Percentiles rank a stretch among this genome's conserved stretches.
Conservation (phyloP, 2,888 invertebrate genomes). For the Hofmannophila pseudospretella region DNA sequence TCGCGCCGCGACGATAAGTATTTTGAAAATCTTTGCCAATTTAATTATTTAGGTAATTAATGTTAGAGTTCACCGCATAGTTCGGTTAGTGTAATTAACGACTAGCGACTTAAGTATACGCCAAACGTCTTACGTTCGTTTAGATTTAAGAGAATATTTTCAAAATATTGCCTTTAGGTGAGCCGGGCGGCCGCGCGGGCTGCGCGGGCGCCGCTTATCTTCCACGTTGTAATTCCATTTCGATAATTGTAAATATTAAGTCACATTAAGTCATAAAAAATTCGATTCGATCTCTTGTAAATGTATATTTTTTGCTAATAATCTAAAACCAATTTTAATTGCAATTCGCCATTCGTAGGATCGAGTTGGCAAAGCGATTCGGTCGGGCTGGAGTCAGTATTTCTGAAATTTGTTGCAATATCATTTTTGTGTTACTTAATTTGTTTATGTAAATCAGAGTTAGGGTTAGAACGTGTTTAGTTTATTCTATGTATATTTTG, state of each 20-base stretch:
- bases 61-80: slow-evolving; percentile 74
- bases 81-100: slow-evolving; percentile 75
- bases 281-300: slow-evolving; percentile 77
- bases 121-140: slow-evolving; percentile 77
- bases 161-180: slow-evolving; percentile 76
- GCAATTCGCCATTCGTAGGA: slow-evolving; percentile 35
- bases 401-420: slow-evolving; percentile 69
- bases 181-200: slow-evolving; percentile 32
- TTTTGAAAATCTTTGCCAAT: slow-evolving; percentile 78
- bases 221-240: slow-evolving; percentile 76
- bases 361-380: slow-evolving; percentile 22
- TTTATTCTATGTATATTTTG: slow-evolving; percentile 72
- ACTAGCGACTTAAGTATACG: slow-evolving; percentile 77
- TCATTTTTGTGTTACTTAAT: slow-evolving; percentile 67
- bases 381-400: slow-evolving; percentile 41
- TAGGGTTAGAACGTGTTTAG: slow-evolving; percentile 50
- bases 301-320: slow-evolving; percentile 74
- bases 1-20: slow-evolving; percentile 74
- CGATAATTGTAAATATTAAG: slow-evolving; percentile 74
- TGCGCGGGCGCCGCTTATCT: slow-evolving; percentile 61
- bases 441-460: slow-evolving; percentile 65
- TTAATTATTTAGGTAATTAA: slow-evolving; percentile 75
- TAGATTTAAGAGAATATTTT: slow-evolving; percentile 72
- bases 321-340: slow-evolving; percentile 40
- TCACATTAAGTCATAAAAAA: slow-evolving; percentile 71